Conservation (phyloP, 2,113 vertebrate species). For the Leptodactylus fuscus region DNA sequence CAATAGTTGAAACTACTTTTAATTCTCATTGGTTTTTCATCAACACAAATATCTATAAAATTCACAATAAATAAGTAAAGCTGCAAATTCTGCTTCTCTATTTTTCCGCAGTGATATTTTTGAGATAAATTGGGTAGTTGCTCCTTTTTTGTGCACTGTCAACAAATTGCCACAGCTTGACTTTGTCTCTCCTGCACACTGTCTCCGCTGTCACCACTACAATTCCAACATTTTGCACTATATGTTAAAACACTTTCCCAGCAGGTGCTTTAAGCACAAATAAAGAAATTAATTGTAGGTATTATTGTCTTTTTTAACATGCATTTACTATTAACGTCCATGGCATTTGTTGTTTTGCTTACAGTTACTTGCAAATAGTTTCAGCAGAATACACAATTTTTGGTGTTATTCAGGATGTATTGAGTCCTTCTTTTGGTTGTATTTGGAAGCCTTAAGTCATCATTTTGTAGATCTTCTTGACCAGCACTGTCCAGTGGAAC, state of each 20-base stretch:
- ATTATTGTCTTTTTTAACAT: constrained; percentile 57
- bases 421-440: neutral
- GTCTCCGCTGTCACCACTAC: constrained; percentile 37
- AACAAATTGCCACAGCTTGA: constrained; percentile 48
- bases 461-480: neutral
- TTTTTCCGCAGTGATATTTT: too few relatives aligned
- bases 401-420: neutral
- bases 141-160: constrained; percentile 48
- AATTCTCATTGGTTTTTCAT: too few relatives aligned
- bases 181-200: constrained; percentile 55
- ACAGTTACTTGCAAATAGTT: constrained; percentile 29
- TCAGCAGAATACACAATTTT: neutral
- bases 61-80: too few relatives aligned
- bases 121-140: constrained; percentile 32
- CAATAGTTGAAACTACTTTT: too few relatives aligned
- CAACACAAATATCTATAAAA: too few relatives aligned
- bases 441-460: neutral
- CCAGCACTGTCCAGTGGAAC: neutral
- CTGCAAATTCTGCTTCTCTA: too few relatives aligned
- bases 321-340: constrained; percentile 53
- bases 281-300: constrained; percentile 58
- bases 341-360: constrained; percentile 30
- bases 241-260: constrained; percentile 54
- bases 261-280: constrained; percentile 55
- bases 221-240: constrained; percentile 25